Percentiles rank a stretch among this genome's conserved stretches.
These are phyloP conservation scores for Stigmatopora argus DNA, from an alignment of 2,113 vertebrate genomes.

Conservation along the genomic window DNA sequence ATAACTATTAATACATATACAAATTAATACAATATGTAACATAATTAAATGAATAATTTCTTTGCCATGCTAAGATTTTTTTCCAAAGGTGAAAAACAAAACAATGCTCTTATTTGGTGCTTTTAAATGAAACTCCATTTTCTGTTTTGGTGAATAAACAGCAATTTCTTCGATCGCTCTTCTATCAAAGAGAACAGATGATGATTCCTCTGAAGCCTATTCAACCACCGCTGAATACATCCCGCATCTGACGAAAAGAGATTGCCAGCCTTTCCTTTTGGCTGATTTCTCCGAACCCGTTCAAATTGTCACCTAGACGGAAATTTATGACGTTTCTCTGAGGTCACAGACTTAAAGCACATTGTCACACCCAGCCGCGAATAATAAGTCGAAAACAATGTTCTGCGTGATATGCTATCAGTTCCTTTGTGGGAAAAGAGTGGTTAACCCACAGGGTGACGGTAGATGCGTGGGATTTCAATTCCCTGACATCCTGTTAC, in stretches of 20 bases:
- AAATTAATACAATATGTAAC: too few relatives aligned
- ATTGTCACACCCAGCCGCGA: neutral
- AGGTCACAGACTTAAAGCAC: neutral
- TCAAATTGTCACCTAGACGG: slow-evolving; percentile 15
- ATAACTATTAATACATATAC: too few relatives aligned
- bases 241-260: slow-evolving; percentile 15
- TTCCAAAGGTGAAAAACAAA: slow-evolving; percentile 16
- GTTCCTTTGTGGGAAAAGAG: neutral
- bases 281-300: slow-evolving; percentile 13
- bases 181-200: slow-evolving; percentile 14
- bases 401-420: slow-evolving; percentile 12
- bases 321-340: neutral
- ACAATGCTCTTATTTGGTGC: neutral
- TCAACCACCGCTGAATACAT: slow-evolving; percentile 32
- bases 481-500: slow-evolving; percentile 60
- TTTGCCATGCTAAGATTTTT: neutral
- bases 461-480: slow-evolving; percentile 26
- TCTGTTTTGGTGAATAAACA: neutral
- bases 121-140: neutral
- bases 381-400: slow-evolving; percentile 7
- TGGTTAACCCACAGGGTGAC: slow-evolving; percentile 38
- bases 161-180: slow-evolving; percentile 2
- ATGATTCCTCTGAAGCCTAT: slow-evolving; percentile 25
- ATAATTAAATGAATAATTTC: too few relatives aligned
- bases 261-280: slow-evolving; percentile 2